Conservation (phyloP, 2,113 vertebrate species). For the Cromileptes altivelis region DNA sequence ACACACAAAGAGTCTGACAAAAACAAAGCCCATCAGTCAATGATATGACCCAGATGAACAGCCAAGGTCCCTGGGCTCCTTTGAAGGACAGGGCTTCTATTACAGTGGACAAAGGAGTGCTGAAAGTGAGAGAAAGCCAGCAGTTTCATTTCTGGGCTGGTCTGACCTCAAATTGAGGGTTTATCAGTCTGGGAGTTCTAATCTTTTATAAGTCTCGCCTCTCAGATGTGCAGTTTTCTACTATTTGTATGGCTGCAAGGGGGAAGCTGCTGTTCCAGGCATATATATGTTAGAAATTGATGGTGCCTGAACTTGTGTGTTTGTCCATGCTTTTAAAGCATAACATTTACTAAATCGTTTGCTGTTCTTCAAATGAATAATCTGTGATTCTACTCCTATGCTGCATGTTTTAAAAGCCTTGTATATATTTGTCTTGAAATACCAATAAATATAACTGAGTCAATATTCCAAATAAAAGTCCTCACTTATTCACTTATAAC, state of each 20-base stretch:
- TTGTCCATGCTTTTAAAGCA: too few species aligned
- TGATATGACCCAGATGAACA: conserved; percentile 48
- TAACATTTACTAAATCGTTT: too few species aligned
- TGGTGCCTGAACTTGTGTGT: too few species aligned
- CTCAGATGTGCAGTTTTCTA: background rate
- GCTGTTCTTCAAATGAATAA: background rate
- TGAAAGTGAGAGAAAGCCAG: conserved; percentile 38
- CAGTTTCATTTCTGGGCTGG: conserved; percentile 10
- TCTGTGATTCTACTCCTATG: too few species aligned
- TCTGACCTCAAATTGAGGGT: background rate
- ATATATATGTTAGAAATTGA: too few species aligned
- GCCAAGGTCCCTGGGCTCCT: conserved; percentile 33
- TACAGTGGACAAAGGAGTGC: conserved; percentile 50
- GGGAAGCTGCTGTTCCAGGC: background rate
- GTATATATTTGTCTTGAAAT: too few species aligned
- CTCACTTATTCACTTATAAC: too few species aligned
- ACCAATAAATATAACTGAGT: too few species aligned
- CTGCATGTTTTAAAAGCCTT: too few species aligned
- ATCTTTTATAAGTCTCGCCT: background rate
- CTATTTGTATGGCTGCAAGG: background rate
- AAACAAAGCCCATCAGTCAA: conserved; percentile 47
- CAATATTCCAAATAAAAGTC: too few species aligned
- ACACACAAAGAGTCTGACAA: background rate
- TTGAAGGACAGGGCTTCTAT: conserved; percentile 50
- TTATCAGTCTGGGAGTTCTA: background rate